Evolutionary conservation across 2,113 vertebrate genomes (phyloP).

Genomic region (Scopus umbretta): DNA sequence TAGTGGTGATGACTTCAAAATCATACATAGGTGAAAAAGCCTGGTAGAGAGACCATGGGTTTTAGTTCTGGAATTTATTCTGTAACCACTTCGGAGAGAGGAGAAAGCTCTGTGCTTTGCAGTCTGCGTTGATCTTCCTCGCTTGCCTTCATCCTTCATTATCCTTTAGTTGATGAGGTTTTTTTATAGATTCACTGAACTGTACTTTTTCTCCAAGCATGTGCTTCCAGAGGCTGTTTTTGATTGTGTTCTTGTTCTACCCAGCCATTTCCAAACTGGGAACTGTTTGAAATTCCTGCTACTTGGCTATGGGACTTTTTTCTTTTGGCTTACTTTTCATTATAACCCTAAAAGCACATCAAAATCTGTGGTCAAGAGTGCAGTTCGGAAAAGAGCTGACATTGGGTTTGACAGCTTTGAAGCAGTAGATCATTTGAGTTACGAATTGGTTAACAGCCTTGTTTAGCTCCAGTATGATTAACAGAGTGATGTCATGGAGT

Average conservation of each 20-base stretch:
- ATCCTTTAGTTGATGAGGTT: neutral
- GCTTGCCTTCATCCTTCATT: neutral
- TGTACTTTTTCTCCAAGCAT: neutral
- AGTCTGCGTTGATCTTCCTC: neutral
- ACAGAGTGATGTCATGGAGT: neutral
- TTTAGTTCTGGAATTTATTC: neutral
- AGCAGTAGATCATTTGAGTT: neutral
- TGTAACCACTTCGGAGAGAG: neutral
- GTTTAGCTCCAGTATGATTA: neutral
- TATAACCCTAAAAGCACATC: neutral
- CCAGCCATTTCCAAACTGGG: neutral
- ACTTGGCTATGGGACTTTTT: neutral
- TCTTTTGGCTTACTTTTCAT: neutral
- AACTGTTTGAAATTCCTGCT: neutral
- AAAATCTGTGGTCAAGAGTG: neutral
- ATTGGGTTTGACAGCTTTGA: neutral
- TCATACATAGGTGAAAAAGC: neutral
- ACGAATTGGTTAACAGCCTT: neutral
- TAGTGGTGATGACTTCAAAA: neutral
- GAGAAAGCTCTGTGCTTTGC: neutral
- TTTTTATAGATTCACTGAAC: neutral
- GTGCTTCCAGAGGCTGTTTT: neutral
- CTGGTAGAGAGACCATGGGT: rapidly evolving
- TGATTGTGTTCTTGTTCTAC: neutral
- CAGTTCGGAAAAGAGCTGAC: neutral